Evolutionary conservation across 2,113 vertebrate species (phyloP).

Genomic region (Heptranchias perlo): DNA sequence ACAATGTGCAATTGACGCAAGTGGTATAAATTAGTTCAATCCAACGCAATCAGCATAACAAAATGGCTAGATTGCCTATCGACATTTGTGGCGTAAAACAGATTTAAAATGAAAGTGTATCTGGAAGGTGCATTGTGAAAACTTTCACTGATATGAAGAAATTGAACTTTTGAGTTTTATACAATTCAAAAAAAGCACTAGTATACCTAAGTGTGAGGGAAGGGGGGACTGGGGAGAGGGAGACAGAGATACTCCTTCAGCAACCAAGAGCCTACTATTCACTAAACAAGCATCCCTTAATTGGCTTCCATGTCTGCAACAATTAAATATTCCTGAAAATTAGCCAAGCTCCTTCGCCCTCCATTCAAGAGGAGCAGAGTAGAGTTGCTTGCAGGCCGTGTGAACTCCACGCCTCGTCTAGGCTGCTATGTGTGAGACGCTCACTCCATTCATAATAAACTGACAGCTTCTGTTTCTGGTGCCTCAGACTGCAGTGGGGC

Average conservation of each 20-base stretch:
- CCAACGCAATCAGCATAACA: constrained; percentile 12
- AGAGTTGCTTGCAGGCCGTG: constrained; percentile 36
- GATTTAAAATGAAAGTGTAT: not conserved
- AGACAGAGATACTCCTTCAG: constrained; percentile 19
- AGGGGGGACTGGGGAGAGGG: not conserved
- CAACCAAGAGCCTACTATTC: constrained; percentile 22
- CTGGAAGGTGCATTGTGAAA: not conserved
- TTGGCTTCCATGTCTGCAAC: constrained; percentile 32
- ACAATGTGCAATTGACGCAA: constrained; percentile 6
- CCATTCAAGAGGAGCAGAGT: constrained; percentile 30
- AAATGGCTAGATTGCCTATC: not conserved
- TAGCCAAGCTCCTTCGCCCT: constrained; percentile 33
- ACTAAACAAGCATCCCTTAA: constrained; percentile 25
- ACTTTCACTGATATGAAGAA: not conserved
- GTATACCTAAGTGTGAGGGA: not conserved
- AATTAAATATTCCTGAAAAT: constrained; percentile 38
- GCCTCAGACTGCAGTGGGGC: not conserved
- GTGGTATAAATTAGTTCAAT: constrained; percentile 22
- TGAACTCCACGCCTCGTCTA: constrained; percentile 31
- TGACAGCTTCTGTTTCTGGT: constrained; percentile 37
- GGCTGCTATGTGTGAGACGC: constrained; percentile 33
- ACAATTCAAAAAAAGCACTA: not conserved
- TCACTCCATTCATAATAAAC: constrained; percentile 35
- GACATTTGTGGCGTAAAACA: not conserved
- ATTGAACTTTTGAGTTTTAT: constrained; percentile 23